Evolutionary conservation across 2,888 invertebrate species (phyloP).

Genomic region (Sphaeridia pumilis): DNA sequence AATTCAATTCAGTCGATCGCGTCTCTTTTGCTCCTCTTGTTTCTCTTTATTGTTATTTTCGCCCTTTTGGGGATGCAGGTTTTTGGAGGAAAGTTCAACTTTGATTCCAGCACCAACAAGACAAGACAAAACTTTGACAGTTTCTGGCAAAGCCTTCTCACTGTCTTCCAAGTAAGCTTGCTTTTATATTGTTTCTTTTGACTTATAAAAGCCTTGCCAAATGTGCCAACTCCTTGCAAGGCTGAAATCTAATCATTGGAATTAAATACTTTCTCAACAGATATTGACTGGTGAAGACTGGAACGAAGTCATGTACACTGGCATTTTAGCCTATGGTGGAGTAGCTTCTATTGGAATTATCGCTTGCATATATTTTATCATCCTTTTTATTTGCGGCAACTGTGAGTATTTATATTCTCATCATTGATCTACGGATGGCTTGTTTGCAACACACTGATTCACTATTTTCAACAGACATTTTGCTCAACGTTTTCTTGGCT

Average conservation of each 20-base stretch:
- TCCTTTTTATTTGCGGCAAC: constrained; percentile 98
- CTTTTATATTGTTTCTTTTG: too few relatives aligned
- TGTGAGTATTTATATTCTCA: constrained; percentile 51
- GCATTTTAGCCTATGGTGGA: constrained; percentile 33
- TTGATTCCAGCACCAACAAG: constrained; percentile 62
- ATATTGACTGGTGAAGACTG: constrained; percentile 36
- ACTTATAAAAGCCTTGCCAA: too few relatives aligned
- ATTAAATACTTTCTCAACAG: constrained; percentile 17
- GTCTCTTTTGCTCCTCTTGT: constrained; percentile 67
- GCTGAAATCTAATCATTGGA: too few relatives aligned
- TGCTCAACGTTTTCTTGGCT: constrained; percentile 99
- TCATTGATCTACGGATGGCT: too few relatives aligned
- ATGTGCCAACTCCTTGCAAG: too few relatives aligned
- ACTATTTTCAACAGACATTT: constrained; percentile 57
- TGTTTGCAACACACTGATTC: too few relatives aligned
- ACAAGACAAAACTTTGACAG: constrained; percentile 96
- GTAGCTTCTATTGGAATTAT: constrained; percentile 74
- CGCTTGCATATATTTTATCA: constrained; percentile 96
- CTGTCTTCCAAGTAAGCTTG: constrained; percentile 84
- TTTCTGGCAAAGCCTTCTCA: constrained; percentile 94
- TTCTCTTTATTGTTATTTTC: constrained; percentile 99
- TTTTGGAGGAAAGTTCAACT: constrained; percentile 97
- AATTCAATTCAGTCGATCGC: constrained; percentile 52
- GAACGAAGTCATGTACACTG: constrained; percentile 46
- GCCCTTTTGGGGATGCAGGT: constrained; percentile 99